Evolutionary conservation across 2,797 vertebrate genomes (phyloP), one percentile per base, ranked within the genome.

Genomic region (Pteropus rufus): DNA sequence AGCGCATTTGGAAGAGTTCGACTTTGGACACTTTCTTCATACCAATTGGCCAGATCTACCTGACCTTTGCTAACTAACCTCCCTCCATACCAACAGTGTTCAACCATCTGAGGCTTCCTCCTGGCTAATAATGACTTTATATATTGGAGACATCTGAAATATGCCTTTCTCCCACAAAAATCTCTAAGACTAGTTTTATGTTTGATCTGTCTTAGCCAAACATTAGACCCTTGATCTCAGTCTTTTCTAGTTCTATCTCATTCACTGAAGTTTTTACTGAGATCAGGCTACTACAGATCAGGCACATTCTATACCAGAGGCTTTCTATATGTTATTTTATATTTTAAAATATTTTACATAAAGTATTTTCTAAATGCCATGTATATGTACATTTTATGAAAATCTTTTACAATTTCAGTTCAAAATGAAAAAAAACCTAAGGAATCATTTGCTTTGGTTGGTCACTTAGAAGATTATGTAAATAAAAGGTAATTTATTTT

Each of bases 391-490:
- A 21, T 86, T 94, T 89, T 93, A 92, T 92, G 11, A 92, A 93
- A 94, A 89, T 86, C 29, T 96, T 96, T 91, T 95, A 39, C 91
- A 44, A 91, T 97, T 97, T 91, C 96, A 97, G 94, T 49, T 95
- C 77, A 76, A 85, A 70, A 39, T 52, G 70, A 46, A 85, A 91
- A 70, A 46, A 75, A 36, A 10, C 0, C 21, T 65, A 36, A 26
- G 10, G 75, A 89, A 88, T 75, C 54, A 73, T 31, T 75, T 79
- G 52, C 94, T 49, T 65, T 92, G 41, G 5, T 62, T 83, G 85
- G 23, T 58, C 7, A 44, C 60, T 92, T 81, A 67, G 41, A 93
- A 95, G 81, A 92, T 85, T 41, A 65, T 77, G 19, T 69, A 64
- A 80, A 62, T 86, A 26, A 86, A 49, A 93, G 96, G 94, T 97